Conservation (phyloP, 2,113 vertebrate genomes). For the Brienomyrus brachyistius region DNA sequence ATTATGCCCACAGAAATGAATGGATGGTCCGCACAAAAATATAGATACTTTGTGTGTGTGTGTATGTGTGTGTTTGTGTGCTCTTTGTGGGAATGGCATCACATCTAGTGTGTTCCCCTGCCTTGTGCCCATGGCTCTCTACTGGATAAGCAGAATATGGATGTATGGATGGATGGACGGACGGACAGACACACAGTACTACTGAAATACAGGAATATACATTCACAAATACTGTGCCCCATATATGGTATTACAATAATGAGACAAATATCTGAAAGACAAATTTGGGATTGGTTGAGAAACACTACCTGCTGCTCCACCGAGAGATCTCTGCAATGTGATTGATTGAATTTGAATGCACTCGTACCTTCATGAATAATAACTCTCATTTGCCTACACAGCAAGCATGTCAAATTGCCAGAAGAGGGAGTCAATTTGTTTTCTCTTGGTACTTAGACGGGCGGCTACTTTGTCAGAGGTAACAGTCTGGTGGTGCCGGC, state of each 20-base stretch:
- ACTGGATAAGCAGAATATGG: neutral
- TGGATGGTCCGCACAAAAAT: too few relatives aligned
- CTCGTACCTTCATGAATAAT: constrained; percentile 15
- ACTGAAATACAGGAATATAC: constrained; percentile 20
- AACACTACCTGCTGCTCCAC: constrained; percentile 6
- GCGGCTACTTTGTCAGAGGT: constrained; percentile 10
- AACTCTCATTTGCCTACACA: constrained; percentile 24
- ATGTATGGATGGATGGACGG: neutral
- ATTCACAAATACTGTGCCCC: constrained; percentile 17
- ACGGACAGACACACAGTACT: neutral
- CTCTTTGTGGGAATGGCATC: neutral
- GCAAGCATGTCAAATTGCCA: constrained; percentile 28
- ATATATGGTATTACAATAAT: constrained; percentile 27
- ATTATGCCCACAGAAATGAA: neutral
- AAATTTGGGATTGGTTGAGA: constrained; percentile 25
- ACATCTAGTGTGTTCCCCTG: neutral
- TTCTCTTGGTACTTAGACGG: neutral
- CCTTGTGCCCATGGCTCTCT: neutral
- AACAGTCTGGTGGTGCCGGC: neutral
- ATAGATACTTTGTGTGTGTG: neutral
- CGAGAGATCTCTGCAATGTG: constrained; percentile 6
- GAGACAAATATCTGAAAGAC: constrained; percentile 18
- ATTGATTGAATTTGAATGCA: constrained; percentile 21
- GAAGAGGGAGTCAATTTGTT: constrained; percentile 18
- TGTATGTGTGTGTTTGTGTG: neutral